Evolutionary conservation across 2,113 vertebrate genomes (phyloP), one percentile per base, ranked within the genome.

Genomic region (Prietella phreatophila): DNA sequence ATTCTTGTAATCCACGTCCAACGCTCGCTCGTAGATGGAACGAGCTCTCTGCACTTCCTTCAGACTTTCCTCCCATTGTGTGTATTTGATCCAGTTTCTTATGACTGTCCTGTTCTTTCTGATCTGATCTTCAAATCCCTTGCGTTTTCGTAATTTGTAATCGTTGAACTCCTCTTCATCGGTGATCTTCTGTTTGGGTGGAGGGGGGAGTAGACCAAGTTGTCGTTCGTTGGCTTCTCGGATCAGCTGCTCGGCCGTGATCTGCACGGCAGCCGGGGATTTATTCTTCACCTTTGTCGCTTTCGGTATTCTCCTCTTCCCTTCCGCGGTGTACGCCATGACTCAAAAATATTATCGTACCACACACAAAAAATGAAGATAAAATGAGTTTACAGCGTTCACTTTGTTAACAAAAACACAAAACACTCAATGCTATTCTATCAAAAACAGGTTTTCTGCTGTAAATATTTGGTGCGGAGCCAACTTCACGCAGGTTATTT

Each of bases 231-330:
- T 99, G 0, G 98, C 98, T 89, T 99, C 98, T 88, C 98, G 95
- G 15, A 99, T 92, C 1, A 99, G 96, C 92, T 99, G 98, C 86
- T 99, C 98, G 0, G 98, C 98, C 11, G 98, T 99, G 94, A 99
- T 99, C 94, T 99, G 98, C 14, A 99, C 97, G 91, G 99, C 98
- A 0, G 98, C 98, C 0, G 98, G 98, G 0, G 98, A 98, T 96
- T 99, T 99, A 36, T 99, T 99, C 90, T 99, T 99, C 89, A 99
- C 98, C 97, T 99, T 99, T 1, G 98, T 98, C 92, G 99, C 98
- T 93, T 99, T 99, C 4, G 97, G 98, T 10, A 99, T 99, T 42
- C 98, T 96, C 93, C 99, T 97, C 87, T 99, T 99, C 0, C 98
- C 98, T 0, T 97, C 98, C 53, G 98, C 97, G 4, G 98, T 99